phyloP scores from a whole-genome alignment of 2,797 vertebrate species.

The Poecilia wingei region DNA sequence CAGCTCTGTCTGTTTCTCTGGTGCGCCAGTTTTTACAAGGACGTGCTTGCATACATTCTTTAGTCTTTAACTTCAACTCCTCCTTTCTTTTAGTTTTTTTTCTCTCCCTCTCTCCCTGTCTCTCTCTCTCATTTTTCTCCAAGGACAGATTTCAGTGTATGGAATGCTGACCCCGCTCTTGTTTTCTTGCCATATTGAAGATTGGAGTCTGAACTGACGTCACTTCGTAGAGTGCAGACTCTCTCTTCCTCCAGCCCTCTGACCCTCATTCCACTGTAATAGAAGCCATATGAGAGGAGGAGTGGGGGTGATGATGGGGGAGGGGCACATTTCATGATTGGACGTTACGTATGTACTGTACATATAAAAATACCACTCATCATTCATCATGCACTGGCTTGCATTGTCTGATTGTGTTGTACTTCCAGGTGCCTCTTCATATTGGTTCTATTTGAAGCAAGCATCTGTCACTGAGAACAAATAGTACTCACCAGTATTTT shows the following conservation, averaged over 20 bases:
- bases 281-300: conserved; percentile 80
- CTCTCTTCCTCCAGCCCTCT: conserved; percentile 44
- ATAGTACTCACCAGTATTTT: conserved; percentile 50
- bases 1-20: conserved; percentile 66
- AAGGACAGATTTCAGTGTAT: conserved; percentile 32
- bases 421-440: conserved; percentile 39
- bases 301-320: conserved; percentile 31
- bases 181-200: conserved; percentile 58
- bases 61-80: conserved; percentile 28
- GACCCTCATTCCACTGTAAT: conserved; percentile 78
- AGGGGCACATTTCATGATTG: conserved; percentile 30
- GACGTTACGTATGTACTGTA: conserved; percentile 38
- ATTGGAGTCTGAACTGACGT: conserved; percentile 64
- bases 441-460: conserved; percentile 50
- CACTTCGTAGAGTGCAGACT: conserved; percentile 50
- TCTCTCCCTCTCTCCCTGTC: no score
- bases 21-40: conserved; percentile 40
- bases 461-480: conserved; percentile 50
- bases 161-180: conserved; percentile 51
- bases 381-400: conserved; percentile 44
- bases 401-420: conserved; percentile 28
- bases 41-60: conserved; percentile 45
- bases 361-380: conserved; percentile 43
- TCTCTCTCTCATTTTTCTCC: conserved; percentile 9
- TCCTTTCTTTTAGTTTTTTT: neutral